Evolutionary conservation across 30 jellyfish, hydroid and myxozoan genomes (phyloP).

Genomic region (Pelagia noctiluca): DNA sequence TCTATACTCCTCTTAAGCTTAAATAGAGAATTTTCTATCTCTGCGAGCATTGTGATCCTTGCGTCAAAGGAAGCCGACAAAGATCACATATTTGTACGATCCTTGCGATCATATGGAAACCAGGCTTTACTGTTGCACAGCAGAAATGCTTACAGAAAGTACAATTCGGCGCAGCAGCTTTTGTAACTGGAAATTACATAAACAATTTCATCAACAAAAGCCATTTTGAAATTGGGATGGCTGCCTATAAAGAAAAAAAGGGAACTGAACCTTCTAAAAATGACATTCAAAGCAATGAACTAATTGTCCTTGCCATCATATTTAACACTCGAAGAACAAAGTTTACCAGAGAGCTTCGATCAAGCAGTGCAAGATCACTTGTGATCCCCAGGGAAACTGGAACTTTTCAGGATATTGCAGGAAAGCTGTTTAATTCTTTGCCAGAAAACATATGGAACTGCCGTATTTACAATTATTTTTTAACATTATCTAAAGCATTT

Average conservation of each 20-base stretch:
- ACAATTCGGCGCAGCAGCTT: no score
- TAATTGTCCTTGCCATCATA: constrained; percentile 41
- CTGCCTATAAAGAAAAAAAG: constrained; percentile 49
- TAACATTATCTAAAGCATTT: constrained; percentile 28
- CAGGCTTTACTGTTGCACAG: no score
- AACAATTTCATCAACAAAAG: no score
- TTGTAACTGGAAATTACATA: no score
- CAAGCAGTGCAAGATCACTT: constrained; percentile 55
- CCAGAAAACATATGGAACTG: constrained; percentile 55
- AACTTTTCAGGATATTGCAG: constrained; percentile 56
- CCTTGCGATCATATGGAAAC: no score
- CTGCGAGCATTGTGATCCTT: no score
- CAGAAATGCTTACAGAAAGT: no score
- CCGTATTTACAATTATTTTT: constrained; percentile 26
- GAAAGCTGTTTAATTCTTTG: constrained; percentile 46
- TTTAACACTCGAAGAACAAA: constrained; percentile 15
- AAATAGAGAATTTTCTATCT: no score
- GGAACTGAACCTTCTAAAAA: constrained; percentile 48
- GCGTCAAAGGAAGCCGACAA: no score
- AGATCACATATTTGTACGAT: no score
- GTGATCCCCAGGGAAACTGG: constrained; percentile 60
- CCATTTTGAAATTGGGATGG: constrained; percentile 44
- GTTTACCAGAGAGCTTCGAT: constrained; percentile 38
- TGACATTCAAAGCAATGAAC: no score
- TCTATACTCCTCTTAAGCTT: no score